Percentiles rank a stretch among this genome's conserved stretches.
phyloP scores from a whole-genome alignment of 2,113 vertebrate species.

The Oreochromis niloticus region DNA sequence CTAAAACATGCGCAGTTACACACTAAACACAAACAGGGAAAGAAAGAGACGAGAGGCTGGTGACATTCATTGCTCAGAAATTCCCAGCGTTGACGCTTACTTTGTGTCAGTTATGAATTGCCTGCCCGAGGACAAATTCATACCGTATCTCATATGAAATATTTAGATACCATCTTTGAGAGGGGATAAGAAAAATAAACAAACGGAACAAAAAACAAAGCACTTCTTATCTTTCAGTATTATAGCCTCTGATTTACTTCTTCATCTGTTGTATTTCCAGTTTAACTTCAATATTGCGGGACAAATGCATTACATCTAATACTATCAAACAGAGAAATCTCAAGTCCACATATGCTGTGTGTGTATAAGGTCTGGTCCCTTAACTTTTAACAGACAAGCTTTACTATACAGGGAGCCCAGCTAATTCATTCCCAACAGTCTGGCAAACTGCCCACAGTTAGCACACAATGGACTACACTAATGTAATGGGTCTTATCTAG shows the following conservation, averaged over 20 bases:
- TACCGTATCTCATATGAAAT: slow-evolving; percentile 24
- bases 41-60: slow-evolving; percentile 3
- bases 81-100: slow-evolving; percentile 13
- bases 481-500: slow-evolving; percentile 69
- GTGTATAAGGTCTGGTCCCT: slow-evolving; percentile 22
- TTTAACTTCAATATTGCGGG: neutral
- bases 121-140: slow-evolving; percentile 28
- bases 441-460: slow-evolving; percentile 57
- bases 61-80: slow-evolving; percentile 31
- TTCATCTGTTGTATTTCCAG: neutral
- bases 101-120: slow-evolving; percentile 30
- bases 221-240: slow-evolving; percentile 1
- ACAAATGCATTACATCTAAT: neutral
- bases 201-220: neutral
- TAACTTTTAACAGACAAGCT: slow-evolving; percentile 49
- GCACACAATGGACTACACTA: slow-evolving; percentile 61
- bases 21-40: neutral
- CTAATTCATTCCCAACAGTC: slow-evolving; percentile 64
- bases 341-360: slow-evolving; percentile 11
- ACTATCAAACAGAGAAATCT: slow-evolving; percentile 12
- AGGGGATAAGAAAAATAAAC: neutral
- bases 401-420: slow-evolving; percentile 59
- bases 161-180: slow-evolving; percentile 26
- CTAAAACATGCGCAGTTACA: slow-evolving; percentile 10
- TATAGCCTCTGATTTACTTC: neutral